A percentile compares a stretch with the other conserved stretches of the same genome.
Conservation (phyloP, 2,888 invertebrate genomes). For the Salticus scenicus region DNA sequence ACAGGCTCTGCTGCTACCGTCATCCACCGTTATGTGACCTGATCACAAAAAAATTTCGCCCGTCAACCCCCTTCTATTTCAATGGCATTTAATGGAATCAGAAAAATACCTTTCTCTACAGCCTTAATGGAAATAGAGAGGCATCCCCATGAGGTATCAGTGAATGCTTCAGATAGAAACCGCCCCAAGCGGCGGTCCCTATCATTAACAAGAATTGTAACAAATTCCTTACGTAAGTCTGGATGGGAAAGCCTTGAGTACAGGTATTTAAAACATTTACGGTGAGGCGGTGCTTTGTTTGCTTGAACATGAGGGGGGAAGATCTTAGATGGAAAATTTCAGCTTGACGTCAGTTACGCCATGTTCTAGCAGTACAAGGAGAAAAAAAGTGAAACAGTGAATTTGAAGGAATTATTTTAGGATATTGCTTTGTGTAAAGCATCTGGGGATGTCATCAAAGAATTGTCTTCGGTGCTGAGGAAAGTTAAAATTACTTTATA, state of each 20-base stretch:
- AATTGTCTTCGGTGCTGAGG: no score
- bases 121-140: constrained; percentile 2
- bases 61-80: background rate
- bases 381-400: no score
- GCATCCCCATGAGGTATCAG: background rate
- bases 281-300: background rate
- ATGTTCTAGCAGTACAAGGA: no score
- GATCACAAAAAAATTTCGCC: background rate
- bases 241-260: background rate
- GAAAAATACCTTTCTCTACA: background rate
- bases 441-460: no score
- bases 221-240: background rate
- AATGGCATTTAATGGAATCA: background rate
- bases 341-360: background rate
- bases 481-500: no score
- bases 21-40: background rate
- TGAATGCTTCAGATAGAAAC: background rate
- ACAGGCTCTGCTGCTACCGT: no score
- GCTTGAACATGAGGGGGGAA: background rate
- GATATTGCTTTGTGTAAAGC: no score
- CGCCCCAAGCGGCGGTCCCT: background rate
- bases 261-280: constrained; percentile 13
- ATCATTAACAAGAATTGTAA: constrained; percentile 6
- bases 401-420: no score
- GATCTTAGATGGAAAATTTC: background rate